A percentile compares a stretch with the other conserved stretches of the same genome.
phyloP scores from a whole-genome alignment of 2,888 invertebrate genomes.

The Oasisia sp. region DNA sequence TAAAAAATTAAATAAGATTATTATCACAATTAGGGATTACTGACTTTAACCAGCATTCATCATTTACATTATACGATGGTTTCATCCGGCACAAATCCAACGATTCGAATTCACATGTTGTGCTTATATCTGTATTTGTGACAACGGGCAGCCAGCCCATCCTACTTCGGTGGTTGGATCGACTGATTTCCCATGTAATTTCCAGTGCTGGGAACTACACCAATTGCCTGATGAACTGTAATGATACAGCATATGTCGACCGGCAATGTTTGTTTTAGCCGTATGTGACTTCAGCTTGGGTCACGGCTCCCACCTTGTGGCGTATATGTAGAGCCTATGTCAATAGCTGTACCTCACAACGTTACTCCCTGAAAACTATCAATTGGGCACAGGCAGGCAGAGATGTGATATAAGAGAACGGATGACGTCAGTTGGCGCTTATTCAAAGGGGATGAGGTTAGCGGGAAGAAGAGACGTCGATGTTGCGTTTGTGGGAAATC shows the following conservation, averaged over 20 bases:
- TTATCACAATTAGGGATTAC: too few relatives aligned
- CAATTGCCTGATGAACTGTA: not conserved
- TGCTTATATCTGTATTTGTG: not conserved
- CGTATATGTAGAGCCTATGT: not conserved
- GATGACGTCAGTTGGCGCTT: not conserved
- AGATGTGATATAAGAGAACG: not conserved
- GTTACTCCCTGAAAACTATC: not conserved
- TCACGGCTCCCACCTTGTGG: not conserved
- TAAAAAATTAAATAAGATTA: too few relatives aligned
- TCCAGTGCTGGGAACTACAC: not conserved
- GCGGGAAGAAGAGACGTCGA: not conserved
- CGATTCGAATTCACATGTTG: not conserved
- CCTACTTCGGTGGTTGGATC: not conserved
- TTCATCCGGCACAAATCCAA: not conserved
- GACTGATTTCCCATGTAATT: not conserved
- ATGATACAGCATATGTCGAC: not conserved
- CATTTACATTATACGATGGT: not conserved
- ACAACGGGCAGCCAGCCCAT: too few relatives aligned
- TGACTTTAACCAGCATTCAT: too few relatives aligned
- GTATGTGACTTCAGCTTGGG: not conserved
- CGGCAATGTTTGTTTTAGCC: not conserved
- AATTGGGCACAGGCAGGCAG: not conserved
- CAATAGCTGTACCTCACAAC: not conserved
- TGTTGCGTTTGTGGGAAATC: not conserved
- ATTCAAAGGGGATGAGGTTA: not conserved